Conservation (phyloP, 2,113 vertebrate species). For the Phyllostomus discolor region DNA sequence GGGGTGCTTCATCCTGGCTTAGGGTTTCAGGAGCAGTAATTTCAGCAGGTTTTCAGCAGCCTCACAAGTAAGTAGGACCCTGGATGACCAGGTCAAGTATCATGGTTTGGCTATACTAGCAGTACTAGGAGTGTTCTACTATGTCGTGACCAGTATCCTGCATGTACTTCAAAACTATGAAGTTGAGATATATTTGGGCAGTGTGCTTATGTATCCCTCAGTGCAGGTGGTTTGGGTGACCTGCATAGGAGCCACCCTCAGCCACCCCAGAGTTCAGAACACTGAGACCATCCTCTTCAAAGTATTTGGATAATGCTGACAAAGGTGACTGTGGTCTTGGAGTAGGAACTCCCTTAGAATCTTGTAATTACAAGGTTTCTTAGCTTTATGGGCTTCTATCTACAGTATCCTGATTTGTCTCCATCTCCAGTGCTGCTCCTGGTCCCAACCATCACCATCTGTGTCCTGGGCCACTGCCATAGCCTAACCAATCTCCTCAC, state of each 20-base stretch:
- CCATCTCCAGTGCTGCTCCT: background rate
- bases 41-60: background rate
- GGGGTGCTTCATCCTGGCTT: background rate
- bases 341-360: background rate
- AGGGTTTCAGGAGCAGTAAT: background rate
- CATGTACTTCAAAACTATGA: background rate
- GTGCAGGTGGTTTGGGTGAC: background rate
- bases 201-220: background rate
- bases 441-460: constrained; percentile 19
- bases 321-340: constrained; percentile 47
- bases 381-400: background rate
- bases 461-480: background rate
- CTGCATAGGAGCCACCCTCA: background rate
- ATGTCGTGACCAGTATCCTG: background rate
- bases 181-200: background rate
- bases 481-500: background rate
- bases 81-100: background rate
- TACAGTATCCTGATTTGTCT: background rate
- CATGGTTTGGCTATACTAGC: background rate
- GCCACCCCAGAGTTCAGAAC: background rate
- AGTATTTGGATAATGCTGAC: constrained; percentile 44
- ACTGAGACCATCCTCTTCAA: background rate
- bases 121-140: background rate
- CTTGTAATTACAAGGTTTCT: constrained; percentile 44
- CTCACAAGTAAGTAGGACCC: background rate